Base-by-base conservation (phyloP, 1,140 invertebrate genomes). In the Lordiphosa mommai region DNA sequence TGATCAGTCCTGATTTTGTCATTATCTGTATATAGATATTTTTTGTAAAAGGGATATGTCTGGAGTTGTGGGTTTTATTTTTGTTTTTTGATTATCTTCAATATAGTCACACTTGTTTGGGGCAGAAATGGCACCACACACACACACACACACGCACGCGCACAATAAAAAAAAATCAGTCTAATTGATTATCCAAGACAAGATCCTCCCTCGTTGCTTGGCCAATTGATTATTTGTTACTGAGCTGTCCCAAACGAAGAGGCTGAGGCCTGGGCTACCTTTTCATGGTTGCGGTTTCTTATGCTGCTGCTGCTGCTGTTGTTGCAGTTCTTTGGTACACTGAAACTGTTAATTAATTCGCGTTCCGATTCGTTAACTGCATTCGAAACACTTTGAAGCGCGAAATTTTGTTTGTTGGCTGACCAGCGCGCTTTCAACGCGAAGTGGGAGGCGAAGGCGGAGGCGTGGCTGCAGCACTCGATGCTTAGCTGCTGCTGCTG, bases 341-440 rank as follows among this genome's bases (percentile, higher is more conserved):
- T 74, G 72, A 72, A 84, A 77, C 77, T 84, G 77, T 82, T 84
- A 82, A 84, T 84, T 82, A 82, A 84, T 77, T 84, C 72, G 49
- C 77, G 76, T 84, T 82, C 79, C 77, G 77, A 77, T 84, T 82
- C 77, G 77, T 69, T 82, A 77, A 84, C 71, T 74, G 71, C 76
- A 76, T 82, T 79, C 61, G 74, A 80, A 67, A 61, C 66, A 80
- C 74, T 79, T 79, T 82, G 74, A 79, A 79, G 74, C 74, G 74
- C 74, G 76, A 80, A 79, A 74, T 84, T 82, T 67, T 74, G 52
- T 52, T 66, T 55, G 49, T 14, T 52, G 64, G 51, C 51, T 68
- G 64, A 61, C 67, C 63, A 67, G 65, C 44, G 30, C 41, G 56
- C 55, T 38, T 64, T 65, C 53, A 61, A 53, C 34, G 52, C 30